phyloP scores from a whole-genome alignment of 2,113 vertebrate genomes.

The Serilophus lunatus region DNA sequence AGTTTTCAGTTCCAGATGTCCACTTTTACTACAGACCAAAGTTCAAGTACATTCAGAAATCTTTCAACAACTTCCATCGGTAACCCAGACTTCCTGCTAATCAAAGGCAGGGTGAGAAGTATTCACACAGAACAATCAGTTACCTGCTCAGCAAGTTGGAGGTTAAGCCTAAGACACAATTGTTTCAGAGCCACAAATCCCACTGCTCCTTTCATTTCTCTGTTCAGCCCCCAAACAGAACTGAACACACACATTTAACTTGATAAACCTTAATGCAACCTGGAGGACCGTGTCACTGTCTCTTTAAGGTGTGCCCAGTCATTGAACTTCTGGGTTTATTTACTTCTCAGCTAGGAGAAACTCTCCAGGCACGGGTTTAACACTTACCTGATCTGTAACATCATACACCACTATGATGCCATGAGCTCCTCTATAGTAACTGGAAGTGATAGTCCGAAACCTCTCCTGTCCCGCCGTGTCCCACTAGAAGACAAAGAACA shows the following conservation, averaged over 20 bases:
- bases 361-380: not conserved
- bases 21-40: not conserved
- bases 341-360: not conserved
- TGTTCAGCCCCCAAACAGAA: not conserved
- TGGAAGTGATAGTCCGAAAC: slow-evolving; percentile 97
- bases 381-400: slow-evolving; percentile 93
- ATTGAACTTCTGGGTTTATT: not conserved
- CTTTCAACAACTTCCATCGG: not conserved
- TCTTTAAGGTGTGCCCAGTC: not conserved
- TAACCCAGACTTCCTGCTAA: not conserved
- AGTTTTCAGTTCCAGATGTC: not conserved
- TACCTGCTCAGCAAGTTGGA: not conserved
- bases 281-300: not conserved
- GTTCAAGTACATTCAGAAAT: not conserved
- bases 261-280: not conserved
- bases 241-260: not conserved
- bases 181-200: not conserved
- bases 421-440: slow-evolving; percentile 97
- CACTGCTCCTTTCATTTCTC: not conserved
- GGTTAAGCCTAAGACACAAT: not conserved
- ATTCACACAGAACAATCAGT: not conserved
- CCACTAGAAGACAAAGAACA: slow-evolving; percentile 79
- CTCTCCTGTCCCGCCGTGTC: slow-evolving; percentile 97
- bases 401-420: slow-evolving; percentile 98
- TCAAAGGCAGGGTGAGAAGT: not conserved